Percentiles rank a stretch among this genome's conserved stretches.
Conservation (phyloP, 2,888 invertebrate genomes). For the Trissonchulus latispiculum region DNA sequence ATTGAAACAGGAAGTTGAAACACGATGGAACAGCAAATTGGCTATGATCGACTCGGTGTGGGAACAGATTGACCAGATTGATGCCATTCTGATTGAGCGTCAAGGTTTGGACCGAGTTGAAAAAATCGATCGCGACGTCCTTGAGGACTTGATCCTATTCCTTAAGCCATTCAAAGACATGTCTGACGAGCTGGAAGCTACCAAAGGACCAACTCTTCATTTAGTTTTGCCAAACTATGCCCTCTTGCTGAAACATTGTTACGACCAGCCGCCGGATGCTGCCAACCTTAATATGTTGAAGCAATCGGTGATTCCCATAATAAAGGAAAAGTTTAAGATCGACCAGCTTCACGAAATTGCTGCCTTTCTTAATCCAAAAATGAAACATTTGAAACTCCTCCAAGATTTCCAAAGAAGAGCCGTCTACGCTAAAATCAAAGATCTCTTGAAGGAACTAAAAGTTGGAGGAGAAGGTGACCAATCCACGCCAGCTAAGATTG, state of each 20-base stretch:
- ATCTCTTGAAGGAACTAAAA: no score
- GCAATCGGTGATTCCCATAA: neutral
- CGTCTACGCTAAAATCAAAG: no score
- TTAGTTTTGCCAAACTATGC: neutral
- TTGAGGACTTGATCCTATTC: neutral
- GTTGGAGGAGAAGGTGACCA: no score
- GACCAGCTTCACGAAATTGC: neutral
- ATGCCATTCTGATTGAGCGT: neutral
- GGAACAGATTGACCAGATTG: neutral
- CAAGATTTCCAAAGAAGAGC: no score
- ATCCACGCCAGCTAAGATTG: no score
- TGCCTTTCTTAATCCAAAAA: conserved; percentile 2
- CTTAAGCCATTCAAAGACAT: neutral
- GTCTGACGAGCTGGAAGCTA: neutral
- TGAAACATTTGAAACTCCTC: neutral
- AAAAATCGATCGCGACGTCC: conserved; percentile 2
- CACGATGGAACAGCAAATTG: neutral
- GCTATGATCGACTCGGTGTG: neutral
- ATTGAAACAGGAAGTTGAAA: neutral
- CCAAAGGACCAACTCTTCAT: neutral
- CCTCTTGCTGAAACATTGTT: neutral
- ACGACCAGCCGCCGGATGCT: neutral
- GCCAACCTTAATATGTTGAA: neutral
- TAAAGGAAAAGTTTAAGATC: neutral
- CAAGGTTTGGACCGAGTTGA: neutral